Percentiles rank a stretch among this genome's conserved stretches.
These are phyloP conservation scores for Entomobrya multifasciata DNA, from an alignment of 2,888 invertebrate species.

Conservation along the genomic window DNA sequence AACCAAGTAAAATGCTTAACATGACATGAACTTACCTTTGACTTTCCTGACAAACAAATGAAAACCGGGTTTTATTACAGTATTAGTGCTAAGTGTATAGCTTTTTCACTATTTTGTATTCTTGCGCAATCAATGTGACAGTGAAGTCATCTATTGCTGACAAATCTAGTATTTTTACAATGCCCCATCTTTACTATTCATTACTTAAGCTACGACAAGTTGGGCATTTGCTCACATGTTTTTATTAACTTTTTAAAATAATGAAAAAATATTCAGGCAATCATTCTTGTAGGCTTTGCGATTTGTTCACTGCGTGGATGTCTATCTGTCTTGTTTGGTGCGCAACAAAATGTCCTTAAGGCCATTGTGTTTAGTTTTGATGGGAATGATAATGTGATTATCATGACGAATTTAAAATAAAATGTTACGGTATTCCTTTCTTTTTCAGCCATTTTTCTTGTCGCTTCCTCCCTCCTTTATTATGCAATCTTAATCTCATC, in stretches of 20 bases:
- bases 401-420: constrained; percentile 43
- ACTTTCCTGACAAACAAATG: too few species aligned
- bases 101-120: too few species aligned
- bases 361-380: constrained; percentile 54
- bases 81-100: too few species aligned
- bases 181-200: too few species aligned
- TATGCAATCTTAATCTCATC: constrained; percentile 46
- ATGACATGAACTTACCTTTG: constrained; percentile 26
- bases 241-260: not conserved
- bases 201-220: too few species aligned
- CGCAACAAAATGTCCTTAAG: constrained; percentile 55
- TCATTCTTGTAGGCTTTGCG: too few species aligned
- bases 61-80: too few species aligned
- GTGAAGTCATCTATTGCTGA: too few species aligned
- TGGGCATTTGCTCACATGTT: constrained; percentile 10
- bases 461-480: constrained; percentile 48
- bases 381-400: constrained; percentile 38
- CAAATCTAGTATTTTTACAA: too few species aligned
- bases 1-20: constrained; percentile 7
- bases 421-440: constrained; percentile 58
- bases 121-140: too few species aligned
- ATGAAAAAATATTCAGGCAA: too few species aligned
- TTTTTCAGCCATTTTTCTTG: constrained; percentile 51
- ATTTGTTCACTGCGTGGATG: not conserved
- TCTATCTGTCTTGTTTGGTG: constrained; percentile 10